Percentiles rank a stretch among this genome's conserved stretches.
phyloP scores from a whole-genome alignment of 2,888 invertebrate genomes.

The Melolontha melolontha region DNA sequence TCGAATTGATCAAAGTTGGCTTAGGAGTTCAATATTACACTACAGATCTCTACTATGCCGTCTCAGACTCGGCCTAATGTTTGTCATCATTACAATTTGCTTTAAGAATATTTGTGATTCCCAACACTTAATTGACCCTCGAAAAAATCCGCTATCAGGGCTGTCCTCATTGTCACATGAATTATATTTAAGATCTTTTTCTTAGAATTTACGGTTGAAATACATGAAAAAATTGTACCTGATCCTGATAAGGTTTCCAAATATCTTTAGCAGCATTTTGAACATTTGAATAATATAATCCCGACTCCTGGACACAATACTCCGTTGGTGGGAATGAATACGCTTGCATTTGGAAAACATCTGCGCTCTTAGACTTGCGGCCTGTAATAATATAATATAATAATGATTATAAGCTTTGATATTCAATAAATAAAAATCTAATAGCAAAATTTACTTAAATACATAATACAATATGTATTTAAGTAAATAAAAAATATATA shows the following conservation, averaged over 20 bases:
- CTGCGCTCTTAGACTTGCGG: constrained; percentile 41
- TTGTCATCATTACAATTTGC: constrained; percentile 55
- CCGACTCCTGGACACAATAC: constrained; percentile 37
- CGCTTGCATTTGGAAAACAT: constrained; percentile 33
- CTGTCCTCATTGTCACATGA: no score
- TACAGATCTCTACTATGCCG: constrained; percentile 48
- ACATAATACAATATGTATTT: constrained; percentile 5
- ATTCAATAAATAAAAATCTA: background rate
- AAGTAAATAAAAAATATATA: no score
- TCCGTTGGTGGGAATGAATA: constrained; percentile 30
- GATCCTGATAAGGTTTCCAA: constrained; percentile 39
- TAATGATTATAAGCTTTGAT: background rate
- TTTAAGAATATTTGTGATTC: background rate
- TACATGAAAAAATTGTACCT: constrained; percentile 20
- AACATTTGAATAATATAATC: constrained; percentile 32
- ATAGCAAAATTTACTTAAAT: background rate
- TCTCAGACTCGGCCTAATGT: constrained; percentile 62
- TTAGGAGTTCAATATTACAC: constrained; percentile 42
- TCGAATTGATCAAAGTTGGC: constrained; percentile 48
- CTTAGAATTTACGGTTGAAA: no score
- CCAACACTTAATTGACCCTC: background rate
- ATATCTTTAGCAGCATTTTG: constrained; percentile 35
- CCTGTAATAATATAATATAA: constrained; percentile 22
- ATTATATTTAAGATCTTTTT: no score
- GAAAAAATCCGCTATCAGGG: no score